Percentiles rank a stretch among this genome's conserved stretches.
Evolutionary conservation across 2,888 invertebrate genomes (phyloP).

Genomic region (Diachrysia chrysitis): DNA sequence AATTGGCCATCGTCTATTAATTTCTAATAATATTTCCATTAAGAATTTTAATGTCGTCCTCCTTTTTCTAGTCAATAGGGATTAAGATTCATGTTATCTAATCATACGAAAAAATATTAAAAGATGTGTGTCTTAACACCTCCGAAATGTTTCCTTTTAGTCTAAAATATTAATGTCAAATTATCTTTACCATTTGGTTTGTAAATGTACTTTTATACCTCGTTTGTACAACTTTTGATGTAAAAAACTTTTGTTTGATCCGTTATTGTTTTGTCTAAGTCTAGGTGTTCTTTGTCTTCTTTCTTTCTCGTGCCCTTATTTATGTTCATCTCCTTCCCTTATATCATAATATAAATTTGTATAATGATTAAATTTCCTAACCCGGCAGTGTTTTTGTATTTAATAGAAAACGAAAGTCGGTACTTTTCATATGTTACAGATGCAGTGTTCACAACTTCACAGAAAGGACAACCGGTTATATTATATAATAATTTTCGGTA

Average conservation of each 20-base stretch:
- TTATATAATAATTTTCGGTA: conserved; percentile 38
- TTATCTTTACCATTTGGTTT: background rate
- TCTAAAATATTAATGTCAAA: background rate
- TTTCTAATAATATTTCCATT: background rate
- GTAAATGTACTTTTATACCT: no score
- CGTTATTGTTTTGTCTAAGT: no score
- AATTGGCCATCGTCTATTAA: no score
- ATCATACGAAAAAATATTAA: background rate
- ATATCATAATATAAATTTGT: no score
- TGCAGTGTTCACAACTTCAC: conserved; percentile 37
- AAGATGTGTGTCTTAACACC: background rate
- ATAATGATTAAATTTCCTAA: no score
- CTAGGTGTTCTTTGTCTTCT: no score
- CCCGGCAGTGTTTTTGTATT: no score
- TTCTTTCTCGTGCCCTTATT: no score
- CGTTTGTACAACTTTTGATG: no score
- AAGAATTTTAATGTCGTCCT: background rate
- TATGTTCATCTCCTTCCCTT: no score
- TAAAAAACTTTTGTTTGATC: no score
- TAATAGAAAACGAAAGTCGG: background rate
- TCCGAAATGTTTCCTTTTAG: background rate
- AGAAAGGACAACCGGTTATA: conserved; percentile 44
- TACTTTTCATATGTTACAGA: conserved; percentile 26
- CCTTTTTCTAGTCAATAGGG: background rate
- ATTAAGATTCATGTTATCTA: background rate